Base-by-base conservation (phyloP, 2,888 invertebrate species). In the Agapetus fuscipes region DNA sequence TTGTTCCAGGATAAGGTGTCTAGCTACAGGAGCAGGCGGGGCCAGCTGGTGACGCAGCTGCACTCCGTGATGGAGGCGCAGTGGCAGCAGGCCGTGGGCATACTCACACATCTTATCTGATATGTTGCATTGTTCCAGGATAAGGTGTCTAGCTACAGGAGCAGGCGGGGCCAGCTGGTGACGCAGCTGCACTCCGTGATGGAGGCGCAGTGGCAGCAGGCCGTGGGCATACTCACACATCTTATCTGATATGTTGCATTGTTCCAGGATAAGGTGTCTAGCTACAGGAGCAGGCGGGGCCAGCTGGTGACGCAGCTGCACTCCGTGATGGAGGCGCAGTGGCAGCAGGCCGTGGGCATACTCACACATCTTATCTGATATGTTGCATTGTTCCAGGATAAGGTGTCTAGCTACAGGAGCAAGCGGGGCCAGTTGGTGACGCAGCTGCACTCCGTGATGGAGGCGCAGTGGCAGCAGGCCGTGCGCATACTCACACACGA, bases 141-240 rank as follows among this genome's bases (percentile, higher is more conserved):
- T 32, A 68, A 69, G 39, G 37, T 72, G 48, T 62, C 64, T 20
- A 55, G 60, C 20, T 62, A 61, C 53, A 58, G 64, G 0, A 61
- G 62, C 2, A 62, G 66, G 2, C 78, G 81, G 53, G 73, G 76
- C 0, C 75, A 80, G 52, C 69, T 86, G 30, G 85, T 83, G 2
- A 72, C 82, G 40, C 80, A 84, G 54, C 62, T 88, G 43, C 84
- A 86, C 57, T 70, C 69, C 44, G 77, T 83, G 1, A 85, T 87
- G 85, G 81, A 87, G 61, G 71, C 75, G 6, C 86, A 87, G 56
- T 86, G 85, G 85, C 69, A 78, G 25, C 83, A 86, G 56, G 83
- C 85, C 2, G 59, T 86, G 24, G 72, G 71, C 50, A 81, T 83
- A 42, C 73, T 84, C 34, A 74, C 77, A 13, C 41, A 47, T 37